A percentile compares a stretch with the other conserved stretches of the same genome.
Evolutionary conservation across 2,113 vertebrate genomes (phyloP).

Genomic region (Pluvianellus socialis): DNA sequence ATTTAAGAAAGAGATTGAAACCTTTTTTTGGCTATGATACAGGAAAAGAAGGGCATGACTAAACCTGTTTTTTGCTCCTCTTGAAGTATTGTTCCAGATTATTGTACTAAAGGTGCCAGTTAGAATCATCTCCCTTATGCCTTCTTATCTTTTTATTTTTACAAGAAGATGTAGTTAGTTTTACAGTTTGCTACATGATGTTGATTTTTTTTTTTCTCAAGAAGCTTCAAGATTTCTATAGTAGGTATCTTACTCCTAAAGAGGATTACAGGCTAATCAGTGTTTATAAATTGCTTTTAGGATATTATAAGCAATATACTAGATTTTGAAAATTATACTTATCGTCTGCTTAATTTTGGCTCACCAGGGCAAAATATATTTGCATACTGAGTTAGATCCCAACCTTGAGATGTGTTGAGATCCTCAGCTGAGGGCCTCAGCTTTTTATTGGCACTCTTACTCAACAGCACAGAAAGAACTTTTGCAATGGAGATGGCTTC

Average conservation of each 20-base stretch:
- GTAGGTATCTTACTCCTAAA: not conserved
- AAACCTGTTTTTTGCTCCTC: not conserved
- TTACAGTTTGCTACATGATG: not conserved
- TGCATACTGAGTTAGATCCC: not conserved
- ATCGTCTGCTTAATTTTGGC: not conserved
- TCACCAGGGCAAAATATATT: not conserved
- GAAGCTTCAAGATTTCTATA: not conserved
- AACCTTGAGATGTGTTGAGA: not conserved
- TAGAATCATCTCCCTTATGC: conserved; percentile 31
- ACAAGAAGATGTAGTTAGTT: not conserved
- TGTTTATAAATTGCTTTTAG: conserved; percentile 1
- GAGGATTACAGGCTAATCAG: conserved; percentile 28
- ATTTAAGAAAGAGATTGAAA: conserved; percentile 23
- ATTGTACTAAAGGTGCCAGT: conserved; percentile 29
- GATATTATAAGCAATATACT: not conserved
- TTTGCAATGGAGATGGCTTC: not conserved
- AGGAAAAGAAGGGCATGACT: conserved; percentile 17
- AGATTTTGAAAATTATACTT: not conserved
- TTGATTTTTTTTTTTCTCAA: not conserved
- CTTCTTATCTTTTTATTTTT: conserved; percentile 19
- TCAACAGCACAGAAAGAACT: not conserved
- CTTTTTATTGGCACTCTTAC: not conserved
- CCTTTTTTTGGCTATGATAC: not conserved
- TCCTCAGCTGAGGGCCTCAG: not conserved
- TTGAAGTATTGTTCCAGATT: conserved; percentile 15